Percentiles rank a stretch among this genome's conserved stretches.
Conservation (phyloP, 2,888 invertebrate genomes). For the Iphiclides podalirius region DNA sequence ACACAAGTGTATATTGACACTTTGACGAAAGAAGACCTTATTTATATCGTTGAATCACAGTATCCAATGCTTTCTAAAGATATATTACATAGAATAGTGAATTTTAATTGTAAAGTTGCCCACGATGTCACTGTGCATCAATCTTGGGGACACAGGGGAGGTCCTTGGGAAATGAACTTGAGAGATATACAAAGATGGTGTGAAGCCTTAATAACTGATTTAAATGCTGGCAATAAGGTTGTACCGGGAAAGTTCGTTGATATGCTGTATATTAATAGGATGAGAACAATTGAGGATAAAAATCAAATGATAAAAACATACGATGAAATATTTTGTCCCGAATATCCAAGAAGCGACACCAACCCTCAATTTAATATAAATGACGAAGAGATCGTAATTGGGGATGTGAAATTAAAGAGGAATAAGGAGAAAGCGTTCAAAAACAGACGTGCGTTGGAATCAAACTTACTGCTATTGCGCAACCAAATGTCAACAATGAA, state of each 20-base stretch:
- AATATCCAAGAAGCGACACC: constrained; percentile 71
- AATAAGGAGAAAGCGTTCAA: constrained; percentile 59
- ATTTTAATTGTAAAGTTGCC: constrained; percentile 86
- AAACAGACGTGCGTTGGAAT: constrained; percentile 52
- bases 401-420: constrained; percentile 79
- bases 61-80: constrained; percentile 82
- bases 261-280: constrained; percentile 91
- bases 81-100: constrained; percentile 85
- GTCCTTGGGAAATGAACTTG: constrained; percentile 98
- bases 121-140: constrained; percentile 82
- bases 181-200: constrained; percentile 97
- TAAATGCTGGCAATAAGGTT: constrained; percentile 39
- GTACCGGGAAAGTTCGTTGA: constrained; percentile 84
- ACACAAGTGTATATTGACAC: constrained; percentile 90
- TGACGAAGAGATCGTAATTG: constrained; percentile 80
- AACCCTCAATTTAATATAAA: constrained; percentile 81
- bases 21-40: constrained; percentile 83
- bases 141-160: constrained; percentile 88
- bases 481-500: constrained; percentile 85
- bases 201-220: constrained; percentile 82
- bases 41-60: constrained; percentile 83
- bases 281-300: constrained; percentile 90
- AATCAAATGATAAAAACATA: constrained; percentile 81
- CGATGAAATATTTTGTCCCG: constrained; percentile 65
- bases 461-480: constrained; percentile 67